Conservation (phyloP, 2,888 invertebrate species). For the Clistopyga incitator region DNA sequence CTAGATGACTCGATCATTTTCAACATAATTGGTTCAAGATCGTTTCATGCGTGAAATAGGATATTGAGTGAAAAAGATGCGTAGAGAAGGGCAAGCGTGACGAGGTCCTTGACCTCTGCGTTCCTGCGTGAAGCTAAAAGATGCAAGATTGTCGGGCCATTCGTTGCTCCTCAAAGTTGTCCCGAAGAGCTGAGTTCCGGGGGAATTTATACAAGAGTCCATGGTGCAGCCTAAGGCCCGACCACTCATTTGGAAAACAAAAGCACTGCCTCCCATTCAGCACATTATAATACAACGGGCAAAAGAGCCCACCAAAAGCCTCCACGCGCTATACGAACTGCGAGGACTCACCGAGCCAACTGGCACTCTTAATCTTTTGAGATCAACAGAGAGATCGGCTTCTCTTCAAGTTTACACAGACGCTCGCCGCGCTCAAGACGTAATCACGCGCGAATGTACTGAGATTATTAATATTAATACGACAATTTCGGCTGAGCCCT, state of each 20-base stretch:
- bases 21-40: too few species aligned
- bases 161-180: slow-evolving; percentile 48
- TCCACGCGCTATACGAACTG: not conserved
- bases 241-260: slow-evolving; percentile 81
- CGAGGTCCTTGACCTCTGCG: slow-evolving; percentile 47
- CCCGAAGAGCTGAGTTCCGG: slow-evolving; percentile 31
- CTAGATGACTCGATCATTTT: too few species aligned
- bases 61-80: slow-evolving; percentile 12
- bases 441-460: slow-evolving; percentile 30
- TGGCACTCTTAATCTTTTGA: slow-evolving; percentile 40
- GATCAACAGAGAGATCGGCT: slow-evolving; percentile 17
- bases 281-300: slow-evolving; percentile 78
- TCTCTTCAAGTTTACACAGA: slow-evolving; percentile 34
- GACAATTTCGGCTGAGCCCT: slow-evolving; percentile 34
- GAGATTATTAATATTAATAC: slow-evolving; percentile 62
- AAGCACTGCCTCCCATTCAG: slow-evolving; percentile 75
- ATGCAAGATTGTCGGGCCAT: slow-evolving; percentile 26
- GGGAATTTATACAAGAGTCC: slow-evolving; percentile 37
- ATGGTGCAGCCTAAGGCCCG: slow-evolving; percentile 48
- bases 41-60: not conserved
- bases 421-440: slow-evolving; percentile 33
- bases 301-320: slow-evolving; percentile 50
- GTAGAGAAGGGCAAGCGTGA: not conserved
- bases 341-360: slow-evolving; percentile 8
- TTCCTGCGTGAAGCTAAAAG: slow-evolving; percentile 43